A percentile compares a stretch with the other conserved stretches of the same genome.
phyloP scores from a whole-genome alignment of 2,113 vertebrate species.

The Lophura nycthemera region DNA sequence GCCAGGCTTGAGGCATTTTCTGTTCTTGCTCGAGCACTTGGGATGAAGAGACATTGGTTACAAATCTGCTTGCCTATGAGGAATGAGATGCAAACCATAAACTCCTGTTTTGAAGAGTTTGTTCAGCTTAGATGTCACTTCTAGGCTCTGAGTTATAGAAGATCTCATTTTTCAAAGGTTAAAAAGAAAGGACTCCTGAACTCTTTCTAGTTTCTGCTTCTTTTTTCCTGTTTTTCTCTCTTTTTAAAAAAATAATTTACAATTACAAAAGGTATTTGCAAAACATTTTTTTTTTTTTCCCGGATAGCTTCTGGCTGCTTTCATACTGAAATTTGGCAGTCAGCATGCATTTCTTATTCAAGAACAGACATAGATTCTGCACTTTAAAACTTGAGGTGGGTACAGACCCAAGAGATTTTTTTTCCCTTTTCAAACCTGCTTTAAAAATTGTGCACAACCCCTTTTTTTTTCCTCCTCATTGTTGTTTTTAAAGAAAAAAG shows the following conservation, averaged over 20 bases:
- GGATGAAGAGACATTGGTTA: background rate
- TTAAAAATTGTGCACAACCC: background rate
- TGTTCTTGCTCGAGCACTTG: background rate
- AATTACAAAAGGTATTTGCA: slow-evolving; percentile 55
- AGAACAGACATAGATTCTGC: slow-evolving; percentile 45
- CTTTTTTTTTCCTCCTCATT: background rate
- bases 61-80: background rate
- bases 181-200: background rate
- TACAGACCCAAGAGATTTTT: slow-evolving; percentile 21
- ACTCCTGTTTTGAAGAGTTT: background rate
- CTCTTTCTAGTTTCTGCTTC: background rate
- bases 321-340: slow-evolving; percentile 54
- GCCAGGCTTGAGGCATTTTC: slow-evolving; percentile 19
- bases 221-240: too few relatives aligned
- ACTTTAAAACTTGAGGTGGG: slow-evolving; percentile 36
- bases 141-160: background rate
- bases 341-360: slow-evolving; percentile 20
- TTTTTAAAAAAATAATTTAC: background rate
- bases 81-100: background rate
- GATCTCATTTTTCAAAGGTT: background rate
- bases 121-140: background rate
- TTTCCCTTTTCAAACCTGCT: background rate
- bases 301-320: slow-evolving; percentile 50
- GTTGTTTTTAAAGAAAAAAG: slow-evolving; percentile 4
- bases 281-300: background rate